Conservation (phyloP, 2,113 vertebrate genomes). For the Anolis sagrei region DNA sequence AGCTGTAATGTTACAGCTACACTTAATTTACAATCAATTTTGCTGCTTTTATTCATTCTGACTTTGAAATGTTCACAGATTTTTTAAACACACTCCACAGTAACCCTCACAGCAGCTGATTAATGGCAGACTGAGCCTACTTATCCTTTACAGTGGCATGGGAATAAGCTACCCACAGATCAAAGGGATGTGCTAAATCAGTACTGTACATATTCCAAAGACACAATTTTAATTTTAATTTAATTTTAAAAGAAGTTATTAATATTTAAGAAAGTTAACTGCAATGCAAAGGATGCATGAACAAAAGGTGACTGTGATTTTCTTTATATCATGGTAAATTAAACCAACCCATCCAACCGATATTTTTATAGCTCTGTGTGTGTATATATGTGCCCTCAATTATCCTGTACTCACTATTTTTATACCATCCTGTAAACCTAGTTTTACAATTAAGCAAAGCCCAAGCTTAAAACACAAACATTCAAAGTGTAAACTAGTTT, state of each 20-base stretch:
- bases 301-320: neutral
- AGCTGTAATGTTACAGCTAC: neutral
- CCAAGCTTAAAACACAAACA: no score
- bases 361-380: neutral
- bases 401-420: no score
- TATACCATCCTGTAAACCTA: no score
- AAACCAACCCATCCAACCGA: neutral
- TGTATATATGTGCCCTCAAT: no score
- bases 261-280: neutral
- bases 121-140: neutral
- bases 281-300: neutral
- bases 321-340: neutral
- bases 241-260: neutral
- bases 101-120: neutral
- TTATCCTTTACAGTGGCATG: neutral
- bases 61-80: neutral
- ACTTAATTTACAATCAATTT: neutral
- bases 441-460: no score
- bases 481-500: no score
- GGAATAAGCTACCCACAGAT: neutral
- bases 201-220: neutral
- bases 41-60: neutral
- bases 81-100: no score
- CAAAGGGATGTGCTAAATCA: neutral
- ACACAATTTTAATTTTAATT: neutral